phyloP scores from a whole-genome alignment of 1,140 invertebrate genomes.

The Drosophila parabipectinata region DNA sequence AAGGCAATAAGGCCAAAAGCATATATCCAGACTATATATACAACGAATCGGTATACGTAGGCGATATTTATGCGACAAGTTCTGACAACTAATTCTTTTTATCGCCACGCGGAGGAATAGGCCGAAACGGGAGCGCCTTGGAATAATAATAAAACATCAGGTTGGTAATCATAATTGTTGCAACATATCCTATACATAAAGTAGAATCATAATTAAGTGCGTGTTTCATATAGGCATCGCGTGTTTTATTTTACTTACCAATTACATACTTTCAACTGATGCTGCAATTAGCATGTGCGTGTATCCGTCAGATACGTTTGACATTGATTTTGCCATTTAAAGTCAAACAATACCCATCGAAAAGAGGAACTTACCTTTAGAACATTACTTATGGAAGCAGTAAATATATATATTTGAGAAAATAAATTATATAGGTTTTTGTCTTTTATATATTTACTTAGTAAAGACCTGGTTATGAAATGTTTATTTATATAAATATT shows the following conservation, averaged over 20 bases:
- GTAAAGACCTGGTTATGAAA: background rate
- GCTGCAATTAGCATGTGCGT: constrained; percentile 35
- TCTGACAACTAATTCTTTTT: constrained; percentile 62
- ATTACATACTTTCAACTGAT: constrained; percentile 23
- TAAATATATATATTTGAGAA: background rate
- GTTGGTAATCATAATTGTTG: constrained; percentile 49
- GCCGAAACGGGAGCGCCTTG: constrained; percentile 47
- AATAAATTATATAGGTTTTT: background rate
- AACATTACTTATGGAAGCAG: background rate
- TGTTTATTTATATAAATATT: background rate
- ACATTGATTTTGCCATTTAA: constrained; percentile 48
- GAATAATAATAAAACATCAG: constrained; percentile 48
- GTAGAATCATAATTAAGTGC: constrained; percentile 10
- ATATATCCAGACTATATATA: constrained; percentile 45
- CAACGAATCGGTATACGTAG: constrained; percentile 36
- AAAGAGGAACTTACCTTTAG: background rate
- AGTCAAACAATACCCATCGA: constrained; percentile 22
- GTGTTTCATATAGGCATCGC: constrained; percentile 11
- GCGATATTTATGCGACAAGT: constrained; percentile 67
- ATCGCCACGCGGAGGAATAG: constrained; percentile 39
- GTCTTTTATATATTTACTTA: background rate
- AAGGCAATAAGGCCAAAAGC: constrained; percentile 17
- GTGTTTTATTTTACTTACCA: constrained; percentile 2
- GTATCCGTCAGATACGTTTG: constrained; percentile 41
- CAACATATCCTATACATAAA: constrained; percentile 1